These are phyloP conservation scores for Mohoua ochrocephala DNA, from an alignment of 2,113 vertebrate species.

Conservation along the genomic window DNA sequence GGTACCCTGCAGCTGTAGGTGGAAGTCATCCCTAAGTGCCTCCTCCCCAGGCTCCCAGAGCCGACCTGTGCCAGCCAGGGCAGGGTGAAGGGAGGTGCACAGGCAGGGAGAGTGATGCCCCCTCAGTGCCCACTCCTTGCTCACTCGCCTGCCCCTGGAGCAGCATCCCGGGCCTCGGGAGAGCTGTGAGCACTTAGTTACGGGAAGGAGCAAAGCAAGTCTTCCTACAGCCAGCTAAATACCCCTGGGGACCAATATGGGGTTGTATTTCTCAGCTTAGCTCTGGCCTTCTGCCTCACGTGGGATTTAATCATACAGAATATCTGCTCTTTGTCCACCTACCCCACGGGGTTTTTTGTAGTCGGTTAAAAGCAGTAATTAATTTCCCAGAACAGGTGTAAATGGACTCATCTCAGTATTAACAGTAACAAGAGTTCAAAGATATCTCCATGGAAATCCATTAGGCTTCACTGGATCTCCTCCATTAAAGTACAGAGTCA, in stretches of 20 bases:
- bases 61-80: neutral
- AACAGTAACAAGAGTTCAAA: neutral
- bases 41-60: neutral
- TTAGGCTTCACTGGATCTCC: neutral
- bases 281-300: neutral
- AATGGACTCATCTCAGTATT: neutral
- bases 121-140: neutral
- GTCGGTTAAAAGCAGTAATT: slow-evolving; percentile 27
- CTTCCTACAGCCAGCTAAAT: neutral
- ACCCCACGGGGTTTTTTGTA: neutral
- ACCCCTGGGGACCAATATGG: neutral
- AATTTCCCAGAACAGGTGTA: neutral
- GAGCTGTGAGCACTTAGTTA: neutral
- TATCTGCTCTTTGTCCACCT: neutral
- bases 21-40: neutral
- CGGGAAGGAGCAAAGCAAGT: neutral
- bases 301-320: neutral
- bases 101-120: neutral
- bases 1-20: neutral
- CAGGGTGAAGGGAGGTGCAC: neutral
- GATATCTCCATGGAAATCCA: neutral
- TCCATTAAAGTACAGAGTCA: neutral
- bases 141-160: neutral
- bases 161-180: neutral
- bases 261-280: neutral